Conservation (phyloP, 2,797 vertebrate species). For the Protonibea diacanthus region DNA sequence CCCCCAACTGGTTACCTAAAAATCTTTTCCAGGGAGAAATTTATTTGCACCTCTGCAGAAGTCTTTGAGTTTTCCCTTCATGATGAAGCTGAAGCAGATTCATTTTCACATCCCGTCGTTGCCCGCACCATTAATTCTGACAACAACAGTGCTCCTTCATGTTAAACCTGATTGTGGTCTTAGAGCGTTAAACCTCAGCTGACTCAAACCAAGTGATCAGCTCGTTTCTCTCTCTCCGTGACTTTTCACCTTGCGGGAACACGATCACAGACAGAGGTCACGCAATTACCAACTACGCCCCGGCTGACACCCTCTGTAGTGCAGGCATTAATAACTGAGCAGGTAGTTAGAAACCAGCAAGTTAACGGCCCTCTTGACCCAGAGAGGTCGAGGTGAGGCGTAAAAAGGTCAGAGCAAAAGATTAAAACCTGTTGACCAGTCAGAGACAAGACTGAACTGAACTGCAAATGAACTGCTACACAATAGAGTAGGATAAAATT, state of each 20-base stretch:
- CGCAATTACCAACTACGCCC: conserved; percentile 45
- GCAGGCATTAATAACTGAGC: conserved; percentile 64
- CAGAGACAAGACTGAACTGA: not conserved
- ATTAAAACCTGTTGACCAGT: conserved; percentile 23
- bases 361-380: conserved; percentile 37
- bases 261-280: conserved; percentile 41
- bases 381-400: conserved; percentile 35
- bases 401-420: conserved; percentile 30
- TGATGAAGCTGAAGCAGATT: not conserved
- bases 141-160: not conserved
- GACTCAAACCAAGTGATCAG: conserved; percentile 11
- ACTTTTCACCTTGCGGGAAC: conserved; percentile 47
- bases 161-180: conserved; percentile 12
- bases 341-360: conserved; percentile 69
- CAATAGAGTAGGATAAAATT: not conserved
- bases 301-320: conserved; percentile 55
- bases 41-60: not conserved
- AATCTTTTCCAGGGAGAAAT: not conserved
- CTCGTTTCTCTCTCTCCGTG: conserved; percentile 8
- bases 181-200: not conserved
- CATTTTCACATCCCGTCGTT: not conserved
- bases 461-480: conserved; percentile 9
- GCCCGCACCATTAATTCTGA: not conserved
- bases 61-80: not conserved
- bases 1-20: not conserved